Evolutionary conservation across 2,888 invertebrate species (phyloP).

Genomic region (Conus canariensis): DNA sequence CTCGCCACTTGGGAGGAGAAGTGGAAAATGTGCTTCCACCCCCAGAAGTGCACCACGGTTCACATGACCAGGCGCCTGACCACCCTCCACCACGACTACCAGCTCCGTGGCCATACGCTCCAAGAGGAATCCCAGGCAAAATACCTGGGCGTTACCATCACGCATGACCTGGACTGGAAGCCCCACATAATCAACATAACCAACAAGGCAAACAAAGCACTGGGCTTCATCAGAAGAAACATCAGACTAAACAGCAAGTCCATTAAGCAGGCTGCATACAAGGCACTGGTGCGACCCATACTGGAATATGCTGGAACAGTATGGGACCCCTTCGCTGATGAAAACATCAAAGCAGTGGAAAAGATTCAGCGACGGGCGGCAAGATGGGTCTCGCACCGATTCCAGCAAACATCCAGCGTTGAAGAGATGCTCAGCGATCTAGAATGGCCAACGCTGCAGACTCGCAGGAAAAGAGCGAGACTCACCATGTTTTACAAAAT

Average conservation of each 20-base stretch:
- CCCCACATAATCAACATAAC: background rate
- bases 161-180: background rate
- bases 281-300: background rate
- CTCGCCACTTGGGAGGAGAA: slow-evolving; percentile 8
- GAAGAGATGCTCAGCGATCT: too few relatives aligned
- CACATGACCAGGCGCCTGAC: slow-evolving; percentile 11
- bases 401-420: background rate
- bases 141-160: background rate
- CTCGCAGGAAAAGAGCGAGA: background rate
- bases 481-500: too few relatives aligned
- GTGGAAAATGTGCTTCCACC: slow-evolving; percentile 34
- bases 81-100: background rate
- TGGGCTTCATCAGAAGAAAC: background rate
- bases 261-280: background rate
- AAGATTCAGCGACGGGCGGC: background rate
- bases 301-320: background rate
- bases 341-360: background rate
- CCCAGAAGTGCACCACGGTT: background rate
- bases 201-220: background rate
- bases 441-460: too few relatives aligned
- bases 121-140: background rate
- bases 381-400: too few relatives aligned
- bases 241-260: background rate
- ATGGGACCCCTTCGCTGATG: background rate
- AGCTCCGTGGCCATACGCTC: slow-evolving; percentile 11